Conservation (phyloP, 2,113 vertebrate genomes). For the Baryphthengus martii region DNA sequence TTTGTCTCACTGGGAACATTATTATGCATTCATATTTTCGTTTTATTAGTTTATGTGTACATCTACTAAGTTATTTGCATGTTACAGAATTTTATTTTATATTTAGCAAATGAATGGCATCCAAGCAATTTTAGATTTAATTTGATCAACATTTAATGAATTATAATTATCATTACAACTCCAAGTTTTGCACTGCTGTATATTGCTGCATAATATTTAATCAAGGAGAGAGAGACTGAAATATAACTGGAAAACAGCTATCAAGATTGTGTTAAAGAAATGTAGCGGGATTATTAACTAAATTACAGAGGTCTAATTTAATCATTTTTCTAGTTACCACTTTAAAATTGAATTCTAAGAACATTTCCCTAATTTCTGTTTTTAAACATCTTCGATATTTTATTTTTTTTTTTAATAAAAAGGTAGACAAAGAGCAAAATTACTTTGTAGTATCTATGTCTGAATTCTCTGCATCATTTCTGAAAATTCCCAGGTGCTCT, state of each 20-base stretch:
- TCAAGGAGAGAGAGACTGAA: conserved; percentile 35
- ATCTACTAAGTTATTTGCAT: not conserved
- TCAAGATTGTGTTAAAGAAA: conserved; percentile 24
- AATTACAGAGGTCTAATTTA: conserved; percentile 40
- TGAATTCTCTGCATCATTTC: not conserved
- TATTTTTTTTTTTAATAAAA: no score
- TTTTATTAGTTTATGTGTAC: conserved; percentile 28
- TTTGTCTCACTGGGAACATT: not conserved
- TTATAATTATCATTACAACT: conserved; percentile 51
- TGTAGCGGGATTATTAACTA: conserved; percentile 22
- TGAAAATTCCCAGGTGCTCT: not conserved
- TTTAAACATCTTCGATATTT: not conserved
- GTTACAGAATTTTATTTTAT: conserved; percentile 27
- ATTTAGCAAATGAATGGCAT: conserved; percentile 25
- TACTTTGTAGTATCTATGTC: not conserved
- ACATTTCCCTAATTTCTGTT: not conserved
- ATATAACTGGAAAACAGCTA: conserved; percentile 9
- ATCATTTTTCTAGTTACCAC: not conserved
- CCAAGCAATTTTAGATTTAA: conserved; percentile 33
- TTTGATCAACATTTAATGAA: conserved; percentile 69
- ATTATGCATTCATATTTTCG: not conserved
- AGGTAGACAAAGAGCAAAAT: not conserved
- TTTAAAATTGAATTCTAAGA: not conserved
- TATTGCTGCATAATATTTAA: conserved; percentile 50
- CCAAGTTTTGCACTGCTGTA: not conserved